Conservation (phyloP, 2,113 vertebrate species). For the Hydrolagus affinis region DNA sequence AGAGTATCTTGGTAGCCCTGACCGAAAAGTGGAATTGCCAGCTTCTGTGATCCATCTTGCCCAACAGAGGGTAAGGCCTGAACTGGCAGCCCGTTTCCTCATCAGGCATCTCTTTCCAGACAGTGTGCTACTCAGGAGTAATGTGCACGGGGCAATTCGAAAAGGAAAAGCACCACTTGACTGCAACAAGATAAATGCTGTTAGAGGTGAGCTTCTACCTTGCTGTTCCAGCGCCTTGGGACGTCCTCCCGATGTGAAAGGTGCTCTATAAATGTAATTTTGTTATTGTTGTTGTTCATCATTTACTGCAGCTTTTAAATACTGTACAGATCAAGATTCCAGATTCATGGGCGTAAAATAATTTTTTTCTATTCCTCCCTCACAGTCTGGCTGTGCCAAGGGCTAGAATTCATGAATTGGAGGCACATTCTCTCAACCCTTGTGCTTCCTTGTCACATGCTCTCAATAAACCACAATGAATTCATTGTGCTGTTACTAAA, state of each 20-base stretch:
- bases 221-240: no score
- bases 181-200: conserved; percentile 56
- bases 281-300: no score
- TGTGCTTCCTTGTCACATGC: no score
- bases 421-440: no score
- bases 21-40: conserved; percentile 53
- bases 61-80: conserved; percentile 49
- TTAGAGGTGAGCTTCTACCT: conserved; percentile 52
- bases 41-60: conserved; percentile 50
- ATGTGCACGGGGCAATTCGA: conserved; percentile 50
- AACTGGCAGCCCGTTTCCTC: conserved; percentile 58
- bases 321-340: not conserved
- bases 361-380: not conserved
- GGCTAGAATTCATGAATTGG: no score
- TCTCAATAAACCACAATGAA: no score
- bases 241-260: no score
- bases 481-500: no score
- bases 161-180: conserved; percentile 53
- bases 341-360: not conserved
- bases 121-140: conserved; percentile 58
- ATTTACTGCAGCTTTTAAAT: not conserved
- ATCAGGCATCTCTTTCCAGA: conserved; percentile 61
- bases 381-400: not conserved
- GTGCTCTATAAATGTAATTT: no score
- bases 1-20: conserved; percentile 57